Evolutionary conservation across 2,113 vertebrate species (phyloP).

Genomic region (Indicator indicator): DNA sequence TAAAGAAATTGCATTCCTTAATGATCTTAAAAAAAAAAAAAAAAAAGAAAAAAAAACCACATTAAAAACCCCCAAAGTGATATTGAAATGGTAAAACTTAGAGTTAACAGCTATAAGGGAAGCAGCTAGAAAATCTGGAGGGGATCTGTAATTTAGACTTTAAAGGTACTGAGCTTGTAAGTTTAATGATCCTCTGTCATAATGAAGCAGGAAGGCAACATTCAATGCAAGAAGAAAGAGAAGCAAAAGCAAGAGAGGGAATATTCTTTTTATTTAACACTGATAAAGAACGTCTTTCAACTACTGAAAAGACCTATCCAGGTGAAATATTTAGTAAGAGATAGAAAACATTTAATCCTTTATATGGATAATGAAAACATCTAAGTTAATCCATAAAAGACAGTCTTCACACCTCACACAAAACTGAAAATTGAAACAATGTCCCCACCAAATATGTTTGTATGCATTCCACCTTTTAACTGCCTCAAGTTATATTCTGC

Average conservation of each 20-base stretch:
- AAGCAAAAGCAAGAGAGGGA: slow-evolving; percentile 1
- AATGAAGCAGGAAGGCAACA: not conserved
- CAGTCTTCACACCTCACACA: not conserved
- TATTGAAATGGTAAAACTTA: not conserved
- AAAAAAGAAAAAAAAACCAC: not conserved
- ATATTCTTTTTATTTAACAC: slow-evolving; percentile 23
- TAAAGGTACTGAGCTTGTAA: slow-evolving; percentile 4
- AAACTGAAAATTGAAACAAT: not conserved
- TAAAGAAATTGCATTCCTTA: not conserved
- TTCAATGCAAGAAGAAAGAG: not conserved
- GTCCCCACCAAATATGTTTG: not conserved
- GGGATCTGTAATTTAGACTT: not conserved
- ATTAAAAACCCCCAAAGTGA: not conserved
- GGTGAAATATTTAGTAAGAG: not conserved
- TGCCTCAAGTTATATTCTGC: not conserved
- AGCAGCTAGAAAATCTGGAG: not conserved
- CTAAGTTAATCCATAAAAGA: not conserved
- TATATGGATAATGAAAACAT: not conserved
- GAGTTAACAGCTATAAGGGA: not conserved
- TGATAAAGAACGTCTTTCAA: not conserved
- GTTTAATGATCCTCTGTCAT: not conserved
- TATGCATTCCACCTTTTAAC: not conserved
- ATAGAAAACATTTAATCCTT: not conserved
- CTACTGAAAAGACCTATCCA: not conserved
- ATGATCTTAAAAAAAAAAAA: not conserved